Evolutionary conservation across 2,888 invertebrate genomes (phyloP), one percentile per base, ranked within the genome.

Genomic region (Acleris literana): DNA sequence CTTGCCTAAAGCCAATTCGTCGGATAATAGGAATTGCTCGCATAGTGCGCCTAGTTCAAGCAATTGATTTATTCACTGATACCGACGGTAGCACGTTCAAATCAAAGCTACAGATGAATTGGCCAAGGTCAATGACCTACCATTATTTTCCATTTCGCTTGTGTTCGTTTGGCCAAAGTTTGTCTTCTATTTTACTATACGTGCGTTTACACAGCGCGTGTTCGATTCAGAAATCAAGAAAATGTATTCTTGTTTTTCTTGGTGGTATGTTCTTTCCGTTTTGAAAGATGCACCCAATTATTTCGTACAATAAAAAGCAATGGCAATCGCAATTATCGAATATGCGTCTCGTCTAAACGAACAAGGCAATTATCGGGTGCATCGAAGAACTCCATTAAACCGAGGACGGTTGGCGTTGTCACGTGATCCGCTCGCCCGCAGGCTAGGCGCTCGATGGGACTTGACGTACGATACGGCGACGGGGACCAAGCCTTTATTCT

Each of bases 301-400:
- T 11, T 22, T n/a, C 53, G n/a, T 46, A 33, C 33, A 39, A n/a
- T 51, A 55, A 49, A 51, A 25, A 25, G 49, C 55, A 18, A 63
- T 48, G 55, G 52, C 51, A 52, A 39, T 22, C 43, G 44, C 61
- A 65, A 66, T 56, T 57, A 66, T 62, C 52, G 52, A 55, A 46
- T 63, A 22, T 51, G 63, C 52, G 55, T 64, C 64, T 52, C 63
- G 44, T 48, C 60, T 69, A 71, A 63, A 63, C 70, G 68, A 67
- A 69, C 65, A 69, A 70, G 77, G 81, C 85, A 83, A 81, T 86
- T 84, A 88, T 87, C 84, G 85, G 87, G 80, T 85, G 86, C 87
- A 86, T 72, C 82, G 82, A 83, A 84, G 82, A 87, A 87, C 85
- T 88, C 89, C 82, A 87, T 90, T 88, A 88, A 82, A 77, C 80